Evolutionary conservation across 1,140 invertebrate species (phyloP), one percentile per base, ranked within the genome.

Genomic region (Diorhabda sublineata): DNA sequence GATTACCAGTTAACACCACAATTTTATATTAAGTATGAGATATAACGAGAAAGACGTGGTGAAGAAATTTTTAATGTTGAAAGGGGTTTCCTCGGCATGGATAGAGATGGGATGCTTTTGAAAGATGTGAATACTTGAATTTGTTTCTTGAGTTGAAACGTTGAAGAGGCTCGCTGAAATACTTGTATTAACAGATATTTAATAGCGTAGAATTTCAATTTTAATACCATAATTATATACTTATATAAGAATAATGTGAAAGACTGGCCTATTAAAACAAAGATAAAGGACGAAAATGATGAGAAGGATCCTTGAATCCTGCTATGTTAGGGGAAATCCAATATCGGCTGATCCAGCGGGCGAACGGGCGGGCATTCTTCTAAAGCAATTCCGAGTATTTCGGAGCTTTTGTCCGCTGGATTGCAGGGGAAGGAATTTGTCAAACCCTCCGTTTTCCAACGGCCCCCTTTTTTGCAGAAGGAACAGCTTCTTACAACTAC

Each of bases 361-460:
- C 47, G 47, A 52, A 52, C 47, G 47, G 47, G 47, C 47, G 63
- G 61, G 72, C 73, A 77, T 77, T 77, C 76, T 75, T 75, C 73
- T 72, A 73, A 73, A 74, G 71, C 73, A 72, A 69, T 59, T 65
- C 69, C 58, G 67, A 69, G 66, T 66, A 72, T 69, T 72, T 65
- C 69, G 63, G 67, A 69, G 66, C 68, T 74, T 69, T 72, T 76
- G 76, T 77, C 75, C 76, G 72, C 71, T 70, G 72, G 75, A 75
- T 75, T 77, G 69, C 74, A 71, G 76, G 71, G 70, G 65, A 58
- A 71, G 73, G 76, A 77, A 75, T 77, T 68, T 69, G 58, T 47
- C 66, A 57, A 58, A 47, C 64, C 64, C 45, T n/a, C 59, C 65
- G 63, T 66, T 65, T 43, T 67, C 64, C 62, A 43, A 45, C 52